Base-by-base conservation (phyloP, 1,140 invertebrate genomes). In the Papilio helenus region DNA sequence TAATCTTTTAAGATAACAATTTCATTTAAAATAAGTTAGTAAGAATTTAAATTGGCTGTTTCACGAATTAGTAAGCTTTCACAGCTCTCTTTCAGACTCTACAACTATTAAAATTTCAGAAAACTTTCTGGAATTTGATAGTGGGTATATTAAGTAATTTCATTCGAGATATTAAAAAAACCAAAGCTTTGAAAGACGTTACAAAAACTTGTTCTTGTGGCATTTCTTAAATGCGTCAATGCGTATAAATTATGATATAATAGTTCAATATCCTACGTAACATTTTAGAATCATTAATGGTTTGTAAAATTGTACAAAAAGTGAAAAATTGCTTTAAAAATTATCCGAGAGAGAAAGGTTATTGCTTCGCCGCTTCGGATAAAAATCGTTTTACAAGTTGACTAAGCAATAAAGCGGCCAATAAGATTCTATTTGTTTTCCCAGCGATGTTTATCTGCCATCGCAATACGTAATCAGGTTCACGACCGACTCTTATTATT, bases 381-480 rank as follows among this genome's bases (percentile, higher is more conserved):
- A 49, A 73, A 73, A 73, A 73, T 46, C 12, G 42, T 23, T 65
- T 65, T 29, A 49, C 44, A 44, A 73, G n/a, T 26, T 73, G 42
- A 73, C 72, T 73, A 49, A 46, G 72, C 72, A 73, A 46, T 46
- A 46, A 73, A 14, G n/a, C 72, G 42, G 44, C n/a, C 42, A 73
- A 73, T 73, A 73, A 73, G 72, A 73, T 49, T 73, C 72, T 73
- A 73, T 73, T 73, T 73, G 72, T 73, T 73, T 73, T 46, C 72
- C n/a, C 44, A 65, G 44, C 42, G 44, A 73, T 73, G 72, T 73
- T 73, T 73, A 73, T 73, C 72, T 73, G 9, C 72, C 39, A 73
- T 73, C 44, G 39, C 42, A 73, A 44, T 74, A 49, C 39, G 72
- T 49, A 74, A 74, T 74, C 72, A 46, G 42, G 72, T 74, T 16